A percentile compares a stretch with the other conserved stretches of the same genome.
Conservation (phyloP, 2,888 invertebrate species). For the Calameuta filiformis region DNA sequence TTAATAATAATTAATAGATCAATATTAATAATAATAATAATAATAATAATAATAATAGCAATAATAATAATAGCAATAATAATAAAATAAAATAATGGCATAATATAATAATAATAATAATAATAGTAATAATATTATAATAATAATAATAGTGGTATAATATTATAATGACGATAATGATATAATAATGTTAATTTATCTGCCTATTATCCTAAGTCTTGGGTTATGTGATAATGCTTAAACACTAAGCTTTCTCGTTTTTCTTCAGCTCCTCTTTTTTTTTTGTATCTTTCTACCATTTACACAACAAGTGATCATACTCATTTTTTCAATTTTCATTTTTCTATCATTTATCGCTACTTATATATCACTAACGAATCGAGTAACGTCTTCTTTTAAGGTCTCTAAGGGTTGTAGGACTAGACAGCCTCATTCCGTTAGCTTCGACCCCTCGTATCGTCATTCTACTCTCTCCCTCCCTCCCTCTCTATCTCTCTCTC, state of each 20-base stretch:
- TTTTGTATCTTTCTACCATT: slow-evolving; percentile 13
- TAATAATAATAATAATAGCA: slow-evolving; percentile 38
- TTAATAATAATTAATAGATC: slow-evolving; percentile 39
- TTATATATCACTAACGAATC: slow-evolving; percentile 45
- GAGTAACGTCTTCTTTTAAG: slow-evolving; percentile 43
- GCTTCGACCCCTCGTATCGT: slow-evolving; percentile 34
- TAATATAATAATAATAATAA: slow-evolving; percentile 25
- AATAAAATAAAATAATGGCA: slow-evolving; percentile 40
- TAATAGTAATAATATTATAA: slow-evolving; percentile 46
- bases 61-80: slow-evolving; percentile 45
- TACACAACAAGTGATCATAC: slow-evolving; percentile 5
- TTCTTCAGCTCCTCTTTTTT: slow-evolving; percentile 12
- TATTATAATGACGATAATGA: slow-evolving; percentile 48
- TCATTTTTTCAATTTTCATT: slow-evolving; percentile 13
- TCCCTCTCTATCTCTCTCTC: slow-evolving; percentile 24
- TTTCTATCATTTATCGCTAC: slow-evolving; percentile 29
- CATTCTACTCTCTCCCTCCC: not conserved
- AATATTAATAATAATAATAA: slow-evolving; percentile 48
- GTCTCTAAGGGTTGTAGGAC: slow-evolving; percentile 60
- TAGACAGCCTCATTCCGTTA: slow-evolving; percentile 60
- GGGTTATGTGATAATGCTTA: slow-evolving; percentile 42
- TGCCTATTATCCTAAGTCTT: slow-evolving; percentile 41
- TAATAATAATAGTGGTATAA: slow-evolving; percentile 30
- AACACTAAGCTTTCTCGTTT: slow-evolving; percentile 30
- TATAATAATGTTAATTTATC: slow-evolving; percentile 41